These are phyloP conservation scores for Gobionotothen gibberifrons DNA, from an alignment of 2,797 vertebrate genomes.

Conservation along the genomic window DNA sequence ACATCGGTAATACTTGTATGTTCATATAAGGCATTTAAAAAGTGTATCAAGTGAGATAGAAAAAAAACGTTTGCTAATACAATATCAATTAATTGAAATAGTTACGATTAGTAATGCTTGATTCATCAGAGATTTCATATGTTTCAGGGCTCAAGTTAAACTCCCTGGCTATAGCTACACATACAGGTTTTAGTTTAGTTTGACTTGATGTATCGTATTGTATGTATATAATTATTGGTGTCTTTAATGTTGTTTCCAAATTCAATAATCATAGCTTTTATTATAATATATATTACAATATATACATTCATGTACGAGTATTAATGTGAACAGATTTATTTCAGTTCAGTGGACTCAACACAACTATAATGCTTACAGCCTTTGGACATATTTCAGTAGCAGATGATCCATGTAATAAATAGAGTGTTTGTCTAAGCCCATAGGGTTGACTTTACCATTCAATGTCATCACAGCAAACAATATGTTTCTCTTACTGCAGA, in stretches of 20 bases:
- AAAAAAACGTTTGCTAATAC: neutral
- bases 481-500: no score
- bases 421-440: no score
- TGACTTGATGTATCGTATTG: neutral
- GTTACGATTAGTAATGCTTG: neutral
- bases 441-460: no score
- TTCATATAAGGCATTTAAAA: no score
- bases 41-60: no score
- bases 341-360: neutral
- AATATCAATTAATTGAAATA: neutral
- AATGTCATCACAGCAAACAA: no score
- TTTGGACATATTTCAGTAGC: neutral
- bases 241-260: neutral
- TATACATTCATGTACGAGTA: neutral
- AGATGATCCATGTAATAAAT: no score
- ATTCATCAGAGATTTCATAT: slow-evolving; percentile 1
- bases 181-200: no score
- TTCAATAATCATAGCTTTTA: neutral
- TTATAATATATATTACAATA: no score
- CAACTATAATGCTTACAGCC: neutral
- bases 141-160: neutral
- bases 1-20: no score
- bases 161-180: neutral
- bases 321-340: neutral
- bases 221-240: neutral